A percentile compares a stretch with the other conserved stretches of the same genome.
Conservation (phyloP, 2,113 vertebrate species). For the Tichodroma muraria region DNA sequence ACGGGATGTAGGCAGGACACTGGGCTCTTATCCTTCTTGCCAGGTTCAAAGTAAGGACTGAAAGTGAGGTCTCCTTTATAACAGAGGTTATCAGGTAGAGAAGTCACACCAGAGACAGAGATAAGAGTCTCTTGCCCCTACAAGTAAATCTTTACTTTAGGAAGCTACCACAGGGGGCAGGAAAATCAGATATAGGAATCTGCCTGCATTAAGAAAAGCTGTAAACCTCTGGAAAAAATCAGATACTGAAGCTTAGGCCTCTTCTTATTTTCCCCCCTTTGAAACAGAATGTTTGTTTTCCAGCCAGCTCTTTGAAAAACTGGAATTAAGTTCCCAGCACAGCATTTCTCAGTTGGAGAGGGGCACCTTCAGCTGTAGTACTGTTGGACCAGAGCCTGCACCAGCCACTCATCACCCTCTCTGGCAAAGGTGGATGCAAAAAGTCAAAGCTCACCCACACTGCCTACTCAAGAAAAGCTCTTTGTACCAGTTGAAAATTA, state of each 20-base stretch:
- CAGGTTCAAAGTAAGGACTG: neutral
- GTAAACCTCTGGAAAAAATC: neutral
- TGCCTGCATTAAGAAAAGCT: neutral
- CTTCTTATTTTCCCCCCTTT: neutral
- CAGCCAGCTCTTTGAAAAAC: neutral
- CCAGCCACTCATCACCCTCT: neutral
- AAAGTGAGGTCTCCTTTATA: neutral
- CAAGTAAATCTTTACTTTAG: neutral
- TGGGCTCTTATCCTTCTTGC: neutral
- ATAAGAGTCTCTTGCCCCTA: neutral
- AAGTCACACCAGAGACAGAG: neutral
- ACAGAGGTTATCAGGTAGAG: neutral
- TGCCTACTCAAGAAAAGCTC: neutral
- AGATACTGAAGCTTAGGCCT: neutral
- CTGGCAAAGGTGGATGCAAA: neutral
- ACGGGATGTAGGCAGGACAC: neutral
- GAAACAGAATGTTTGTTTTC: neutral
- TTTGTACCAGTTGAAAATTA: neutral
- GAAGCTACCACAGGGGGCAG: neutral
- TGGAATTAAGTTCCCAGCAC: neutral
- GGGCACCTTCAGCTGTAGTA: neutral
- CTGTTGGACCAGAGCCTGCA: neutral
- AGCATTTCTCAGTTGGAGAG: neutral
- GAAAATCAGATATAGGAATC: neutral
- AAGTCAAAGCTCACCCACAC: neutral